These are phyloP conservation scores for Cosmorhoe ocellata DNA, from an alignment of 2,888 invertebrate species.

Conservation along the genomic window DNA sequence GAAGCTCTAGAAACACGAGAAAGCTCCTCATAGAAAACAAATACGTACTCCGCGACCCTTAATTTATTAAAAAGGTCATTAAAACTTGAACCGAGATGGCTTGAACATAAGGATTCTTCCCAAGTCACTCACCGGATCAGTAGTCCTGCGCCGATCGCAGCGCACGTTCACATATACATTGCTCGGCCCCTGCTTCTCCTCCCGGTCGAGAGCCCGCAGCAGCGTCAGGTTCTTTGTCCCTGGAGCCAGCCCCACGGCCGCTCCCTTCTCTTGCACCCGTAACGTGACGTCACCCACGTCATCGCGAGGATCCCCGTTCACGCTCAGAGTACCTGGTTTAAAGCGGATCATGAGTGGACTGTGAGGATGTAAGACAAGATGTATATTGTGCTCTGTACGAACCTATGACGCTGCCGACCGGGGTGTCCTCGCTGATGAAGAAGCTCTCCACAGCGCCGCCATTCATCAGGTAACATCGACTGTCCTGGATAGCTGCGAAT, in stretches of 20 bases:
- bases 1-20: constrained; percentile 81
- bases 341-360: neutral
- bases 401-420: constrained; percentile 91
- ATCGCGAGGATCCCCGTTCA: constrained; percentile 90
- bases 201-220: constrained; percentile 90
- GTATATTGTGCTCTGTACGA: constrained; percentile 23
- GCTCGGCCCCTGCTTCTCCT: constrained; percentile 91
- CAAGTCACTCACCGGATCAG: constrained; percentile 85
- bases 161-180: constrained; percentile 93
- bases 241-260: constrained; percentile 89
- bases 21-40: too few species aligned
- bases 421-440: constrained; percentile 92
- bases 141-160: constrained; percentile 89
- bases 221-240: constrained; percentile 92
- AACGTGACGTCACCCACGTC: constrained; percentile 89
- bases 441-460: constrained; percentile 96
- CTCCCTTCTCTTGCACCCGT: constrained; percentile 89
- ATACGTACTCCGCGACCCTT: too few species aligned
- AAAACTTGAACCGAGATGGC: too few species aligned
- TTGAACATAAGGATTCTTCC: neutral
- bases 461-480: constrained; percentile 93
- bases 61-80: too few species aligned
- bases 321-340: constrained; percentile 84
- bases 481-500: constrained; percentile 87
- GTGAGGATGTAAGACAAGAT: too few species aligned